Percentiles rank a stretch among this genome's conserved stretches.
Evolutionary conservation across 2,797 vertebrate genomes (phyloP).

Genomic region (Morelia viridis): DNA sequence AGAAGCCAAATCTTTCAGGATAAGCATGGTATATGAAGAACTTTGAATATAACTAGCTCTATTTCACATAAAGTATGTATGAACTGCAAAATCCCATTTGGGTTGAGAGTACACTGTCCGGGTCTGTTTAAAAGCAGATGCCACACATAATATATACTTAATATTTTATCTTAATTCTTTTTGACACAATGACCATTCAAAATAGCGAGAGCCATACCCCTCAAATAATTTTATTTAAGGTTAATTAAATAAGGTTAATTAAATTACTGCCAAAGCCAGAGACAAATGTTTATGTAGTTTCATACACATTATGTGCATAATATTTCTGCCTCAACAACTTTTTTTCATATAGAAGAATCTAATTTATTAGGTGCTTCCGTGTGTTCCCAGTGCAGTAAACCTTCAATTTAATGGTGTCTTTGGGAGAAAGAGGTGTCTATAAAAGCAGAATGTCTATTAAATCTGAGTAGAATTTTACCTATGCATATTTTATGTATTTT

Average conservation of each 20-base stretch:
- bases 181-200: background rate
- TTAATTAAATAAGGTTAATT: constrained; percentile 6
- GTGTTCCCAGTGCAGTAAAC: background rate
- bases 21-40: background rate
- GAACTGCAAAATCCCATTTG: background rate
- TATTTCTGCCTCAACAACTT: rapidly evolving
- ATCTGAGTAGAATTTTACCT: background rate
- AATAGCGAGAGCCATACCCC: rapidly evolving
- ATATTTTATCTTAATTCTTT: background rate
- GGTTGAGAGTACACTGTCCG: background rate
- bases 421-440: background rate
- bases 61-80: background rate
- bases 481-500: background rate
- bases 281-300: constrained; percentile 48
- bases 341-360: background rate
- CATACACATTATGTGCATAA: constrained; percentile 6
- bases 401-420: background rate
- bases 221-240: background rate
- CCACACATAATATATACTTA: background rate
- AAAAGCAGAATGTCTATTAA: background rate
- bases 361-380: background rate
- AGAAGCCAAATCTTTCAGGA: background rate
- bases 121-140: background rate
- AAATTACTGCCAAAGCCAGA: constrained; percentile 20
- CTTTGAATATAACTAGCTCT: background rate